These are phyloP conservation scores for Naso thynnoides DNA, from an alignment of 2,797 vertebrate genomes.

Conservation along the genomic window DNA sequence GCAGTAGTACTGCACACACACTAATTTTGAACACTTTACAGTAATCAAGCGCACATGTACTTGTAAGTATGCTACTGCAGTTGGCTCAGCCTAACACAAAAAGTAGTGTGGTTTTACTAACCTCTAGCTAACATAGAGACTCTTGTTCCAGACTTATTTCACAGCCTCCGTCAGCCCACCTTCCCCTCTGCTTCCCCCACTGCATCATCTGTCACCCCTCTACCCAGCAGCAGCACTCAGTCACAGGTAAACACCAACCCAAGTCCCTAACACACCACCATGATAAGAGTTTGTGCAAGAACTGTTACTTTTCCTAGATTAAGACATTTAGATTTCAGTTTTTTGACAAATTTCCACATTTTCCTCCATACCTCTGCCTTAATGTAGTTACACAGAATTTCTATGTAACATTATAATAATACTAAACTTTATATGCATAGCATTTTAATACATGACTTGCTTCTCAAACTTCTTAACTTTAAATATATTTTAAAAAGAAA, in stretches of 20 bases:
- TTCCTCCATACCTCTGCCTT: slow-evolving; percentile 25
- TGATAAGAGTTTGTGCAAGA: slow-evolving; percentile 9
- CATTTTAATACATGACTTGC: slow-evolving; percentile 29
- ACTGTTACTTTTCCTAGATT: neutral
- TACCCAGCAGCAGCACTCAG: slow-evolving; percentile 88
- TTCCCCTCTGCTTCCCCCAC: slow-evolving; percentile 84
- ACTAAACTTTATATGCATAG: slow-evolving; percentile 62
- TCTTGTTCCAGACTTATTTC: slow-evolving; percentile 94
- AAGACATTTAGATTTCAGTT: neutral
- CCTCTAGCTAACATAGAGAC: slow-evolving; percentile 79
- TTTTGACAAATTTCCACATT: neutral
- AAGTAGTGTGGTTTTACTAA: slow-evolving; percentile 74
- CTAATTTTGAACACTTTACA: slow-evolving; percentile 63
- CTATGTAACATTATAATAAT: slow-evolving; percentile 56
- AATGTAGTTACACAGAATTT: slow-evolving; percentile 41
- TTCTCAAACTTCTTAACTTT: slow-evolving; percentile 37
- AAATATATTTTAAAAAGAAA: neutral
- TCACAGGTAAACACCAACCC: slow-evolving; percentile 88
- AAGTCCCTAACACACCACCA: slow-evolving; percentile 56
- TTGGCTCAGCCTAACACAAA: slow-evolving; percentile 66
- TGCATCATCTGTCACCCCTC: slow-evolving; percentile 82
- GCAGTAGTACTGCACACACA: slow-evolving; percentile 26
- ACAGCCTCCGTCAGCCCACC: slow-evolving; percentile 87
- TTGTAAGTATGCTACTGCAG: slow-evolving; percentile 62
- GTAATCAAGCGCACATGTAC: slow-evolving; percentile 53